Evolutionary conservation across 2,113 vertebrate species (phyloP).

Genomic region (Brienomyrus brachyistius): DNA sequence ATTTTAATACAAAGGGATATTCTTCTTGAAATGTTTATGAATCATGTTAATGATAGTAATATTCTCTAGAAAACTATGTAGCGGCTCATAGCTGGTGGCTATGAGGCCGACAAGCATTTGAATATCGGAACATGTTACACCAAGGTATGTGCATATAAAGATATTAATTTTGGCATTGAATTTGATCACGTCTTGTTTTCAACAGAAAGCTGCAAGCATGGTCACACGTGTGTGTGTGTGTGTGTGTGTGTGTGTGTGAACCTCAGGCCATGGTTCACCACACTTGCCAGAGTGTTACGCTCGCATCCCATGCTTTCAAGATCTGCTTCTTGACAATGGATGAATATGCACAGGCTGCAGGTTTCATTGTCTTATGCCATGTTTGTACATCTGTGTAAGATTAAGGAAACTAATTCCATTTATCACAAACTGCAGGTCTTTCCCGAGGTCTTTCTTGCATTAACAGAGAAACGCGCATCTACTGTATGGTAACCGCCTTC

Average conservation of each 20-base stretch:
- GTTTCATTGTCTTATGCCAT: background rate
- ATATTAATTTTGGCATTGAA: background rate
- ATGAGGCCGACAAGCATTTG: background rate
- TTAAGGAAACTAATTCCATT: background rate
- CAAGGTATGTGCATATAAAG: background rate
- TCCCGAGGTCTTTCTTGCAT: background rate
- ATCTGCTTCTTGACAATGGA: background rate
- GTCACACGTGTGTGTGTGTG: background rate
- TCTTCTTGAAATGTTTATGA: background rate
- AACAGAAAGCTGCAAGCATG: background rate
- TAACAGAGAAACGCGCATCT: background rate
- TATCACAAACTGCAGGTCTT: background rate
- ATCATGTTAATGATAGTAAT: background rate
- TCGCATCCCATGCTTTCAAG: background rate
- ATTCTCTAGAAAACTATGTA: background rate
- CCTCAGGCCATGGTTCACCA: background rate
- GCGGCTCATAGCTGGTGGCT: background rate
- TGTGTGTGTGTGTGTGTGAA: background rate
- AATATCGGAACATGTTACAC: background rate
- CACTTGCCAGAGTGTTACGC: background rate
- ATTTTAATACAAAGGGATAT: background rate
- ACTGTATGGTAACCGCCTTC: background rate
- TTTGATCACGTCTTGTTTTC: background rate
- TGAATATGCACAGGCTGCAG: background rate
- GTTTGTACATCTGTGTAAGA: background rate